A percentile compares a stretch with the other conserved stretches of the same genome.
phyloP scores from a whole-genome alignment of 2,797 vertebrate species.

The Hippopotamyrus pictus region DNA sequence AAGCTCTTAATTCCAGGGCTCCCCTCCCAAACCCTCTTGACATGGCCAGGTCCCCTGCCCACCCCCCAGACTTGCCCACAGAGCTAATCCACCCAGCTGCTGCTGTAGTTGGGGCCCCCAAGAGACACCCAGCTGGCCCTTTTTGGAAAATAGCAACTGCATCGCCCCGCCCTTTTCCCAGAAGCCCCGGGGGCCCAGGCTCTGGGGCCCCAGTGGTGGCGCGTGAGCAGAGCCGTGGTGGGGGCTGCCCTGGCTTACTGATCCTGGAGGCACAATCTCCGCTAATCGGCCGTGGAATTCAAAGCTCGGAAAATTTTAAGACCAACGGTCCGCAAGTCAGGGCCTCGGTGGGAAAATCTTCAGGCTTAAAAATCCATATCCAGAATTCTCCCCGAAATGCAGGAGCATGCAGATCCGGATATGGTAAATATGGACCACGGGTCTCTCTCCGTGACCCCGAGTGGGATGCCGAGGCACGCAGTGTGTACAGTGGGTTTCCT shows the following conservation, averaged over 20 bases:
- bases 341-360: constrained; percentile 15
- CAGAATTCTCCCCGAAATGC: neutral
- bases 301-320: constrained; percentile 44
- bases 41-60: neutral
- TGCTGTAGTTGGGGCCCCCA: constrained; percentile 44
- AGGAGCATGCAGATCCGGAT: neutral
- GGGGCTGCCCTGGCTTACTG: neutral
- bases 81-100: constrained; percentile 55
- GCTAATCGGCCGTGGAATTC: constrained; percentile 50
- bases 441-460: neutral
- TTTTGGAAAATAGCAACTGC: constrained; percentile 32
- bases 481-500: neutral
- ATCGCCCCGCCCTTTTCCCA: neutral
- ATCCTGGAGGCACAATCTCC: constrained; percentile 39
- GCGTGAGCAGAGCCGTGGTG: neutral
- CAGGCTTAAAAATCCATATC: neutral
- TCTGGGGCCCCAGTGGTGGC: neutral
- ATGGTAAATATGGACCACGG: neutral
- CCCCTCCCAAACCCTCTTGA: neutral
- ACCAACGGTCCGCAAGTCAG: constrained; percentile 34
- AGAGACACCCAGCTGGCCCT: constrained; percentile 23
- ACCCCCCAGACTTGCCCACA: constrained; percentile 40
- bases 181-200: neutral
- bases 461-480: neutral
- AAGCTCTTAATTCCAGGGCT: constrained; percentile 43